These are phyloP conservation scores for Phoebastria nigripes DNA, from an alignment of 2,797 vertebrate genomes.

Conservation along the genomic window DNA sequence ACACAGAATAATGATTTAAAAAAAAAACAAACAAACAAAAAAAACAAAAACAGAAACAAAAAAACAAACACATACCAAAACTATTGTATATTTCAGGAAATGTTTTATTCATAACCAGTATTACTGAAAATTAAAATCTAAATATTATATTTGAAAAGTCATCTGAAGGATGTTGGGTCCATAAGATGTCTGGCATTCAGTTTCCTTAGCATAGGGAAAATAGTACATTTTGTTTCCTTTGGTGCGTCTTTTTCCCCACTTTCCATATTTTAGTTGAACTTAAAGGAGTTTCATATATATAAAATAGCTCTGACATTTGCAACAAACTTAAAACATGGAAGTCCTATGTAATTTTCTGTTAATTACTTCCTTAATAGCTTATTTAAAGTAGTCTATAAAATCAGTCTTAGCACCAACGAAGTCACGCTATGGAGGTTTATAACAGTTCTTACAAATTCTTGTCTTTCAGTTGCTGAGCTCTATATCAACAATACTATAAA, in stretches of 20 bases:
- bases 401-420: background rate
- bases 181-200: background rate
- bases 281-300: background rate
- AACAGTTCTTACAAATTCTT: background rate
- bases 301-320: background rate
- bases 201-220: background rate
- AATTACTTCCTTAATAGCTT: constrained; percentile 1
- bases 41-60: background rate
- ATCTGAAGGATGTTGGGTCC: background rate
- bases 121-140: constrained; percentile 42
- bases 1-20: background rate
- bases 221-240: background rate
- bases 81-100: background rate
- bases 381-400: background rate
- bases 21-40: background rate
- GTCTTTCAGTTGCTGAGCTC: background rate
- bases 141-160: constrained; percentile 12
- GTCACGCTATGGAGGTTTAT: background rate
- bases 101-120: constrained; percentile 30
- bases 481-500: background rate
- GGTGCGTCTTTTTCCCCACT: background rate
- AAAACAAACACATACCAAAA: background rate
- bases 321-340: background rate
- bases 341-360: background rate
- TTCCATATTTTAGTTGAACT: background rate